phyloP scores from a whole-genome alignment of 1,140 invertebrate species.

The Ostrea denselamellosa region DNA sequence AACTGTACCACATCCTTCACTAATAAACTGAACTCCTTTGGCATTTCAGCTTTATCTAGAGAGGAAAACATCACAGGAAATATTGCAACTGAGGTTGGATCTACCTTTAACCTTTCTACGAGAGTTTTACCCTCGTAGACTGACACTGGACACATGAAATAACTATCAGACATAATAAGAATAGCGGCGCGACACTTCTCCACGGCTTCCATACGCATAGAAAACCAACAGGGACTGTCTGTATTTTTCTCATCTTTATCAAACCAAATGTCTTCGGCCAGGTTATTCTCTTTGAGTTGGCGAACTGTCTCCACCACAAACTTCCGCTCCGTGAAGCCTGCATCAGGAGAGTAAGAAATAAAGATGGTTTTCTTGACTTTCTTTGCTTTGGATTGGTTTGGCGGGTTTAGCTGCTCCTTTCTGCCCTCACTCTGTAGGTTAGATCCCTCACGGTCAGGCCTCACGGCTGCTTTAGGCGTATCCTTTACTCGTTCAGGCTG shows the following conservation, averaged over 20 bases:
- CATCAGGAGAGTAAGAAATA: constrained; percentile 78
- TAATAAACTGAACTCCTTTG: constrained; percentile 65
- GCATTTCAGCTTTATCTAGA: constrained; percentile 71
- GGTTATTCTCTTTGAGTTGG: constrained; percentile 77
- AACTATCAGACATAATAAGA: constrained; percentile 75
- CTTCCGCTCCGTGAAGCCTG: constrained; percentile 75
- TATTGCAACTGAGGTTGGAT: constrained; percentile 68
- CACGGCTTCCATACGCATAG: constrained; percentile 75
- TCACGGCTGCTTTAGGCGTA: not conserved
- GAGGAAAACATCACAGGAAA: constrained; percentile 70
- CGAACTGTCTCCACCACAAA: constrained; percentile 76
- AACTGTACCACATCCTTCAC: constrained; percentile 70
- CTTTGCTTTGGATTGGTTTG: constrained; percentile 56
- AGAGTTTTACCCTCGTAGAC: constrained; percentile 76
- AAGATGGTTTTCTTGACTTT: constrained; percentile 75
- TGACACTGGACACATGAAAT: constrained; percentile 76
- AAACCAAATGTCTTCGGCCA: constrained; percentile 78
- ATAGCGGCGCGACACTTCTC: constrained; percentile 76
- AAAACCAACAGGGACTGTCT: constrained; percentile 77
- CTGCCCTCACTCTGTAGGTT: constrained; percentile 26
- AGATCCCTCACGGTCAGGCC: not conserved
- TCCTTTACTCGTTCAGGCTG: constrained; percentile 44
- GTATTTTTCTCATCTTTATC: constrained; percentile 77
- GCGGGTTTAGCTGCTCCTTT: constrained; percentile 1
- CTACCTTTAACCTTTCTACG: constrained; percentile 68